Base-by-base conservation (phyloP, 2,888 invertebrate genomes). In the Cryptocephalus primarius region DNA sequence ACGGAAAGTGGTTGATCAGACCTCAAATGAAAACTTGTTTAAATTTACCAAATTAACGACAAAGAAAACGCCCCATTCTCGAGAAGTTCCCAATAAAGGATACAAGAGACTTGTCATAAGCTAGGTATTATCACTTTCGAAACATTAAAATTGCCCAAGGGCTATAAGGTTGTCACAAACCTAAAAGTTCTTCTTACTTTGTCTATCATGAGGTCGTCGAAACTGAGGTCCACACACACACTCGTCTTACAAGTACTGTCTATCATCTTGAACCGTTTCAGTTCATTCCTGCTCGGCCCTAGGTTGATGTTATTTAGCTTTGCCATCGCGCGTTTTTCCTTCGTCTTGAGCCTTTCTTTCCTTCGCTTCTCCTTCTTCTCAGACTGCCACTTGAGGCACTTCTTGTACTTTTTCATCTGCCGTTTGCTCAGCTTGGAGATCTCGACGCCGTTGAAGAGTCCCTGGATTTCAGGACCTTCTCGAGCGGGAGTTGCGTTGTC, bases 151-250 rank as follows among this genome's bases (percentile, higher is more conserved):
- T 34, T n/a, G n/a, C 34, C 9, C 9, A 9, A 34, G n/a, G n/a
- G n/a, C n/a, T 34, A 34, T 34, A 34, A 34, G 34, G 9, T 34
- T 34, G n/a, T 34, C 9, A 34, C n/a, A n/a, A n/a, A n/a, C n/a
- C n/a, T n/a, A n/a, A 2, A 44, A 13, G 9, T 39, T 40, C 12
- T 46, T 33, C 31, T 47, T 55, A 68, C 68, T 55, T 71, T 71
- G 52, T 69, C 87, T 51, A 80, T 83, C 96, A 97, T 97, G 43
- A 89, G 72, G 53, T 88, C 76, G 64, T 93, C 92, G 68, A 92
- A 95, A 62, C 90, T 88, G 62, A 94, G 79, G 66, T 97, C 96
- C 55, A 97, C 80, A 11, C 85, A 85, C 11, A 96, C 75, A 45
- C 76, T 76, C 45, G 80, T 76, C 69, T 80, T 82, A 63, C 83